Base-by-base conservation (phyloP, 2,888 invertebrate genomes). In the Ceriagrion tenellum region DNA sequence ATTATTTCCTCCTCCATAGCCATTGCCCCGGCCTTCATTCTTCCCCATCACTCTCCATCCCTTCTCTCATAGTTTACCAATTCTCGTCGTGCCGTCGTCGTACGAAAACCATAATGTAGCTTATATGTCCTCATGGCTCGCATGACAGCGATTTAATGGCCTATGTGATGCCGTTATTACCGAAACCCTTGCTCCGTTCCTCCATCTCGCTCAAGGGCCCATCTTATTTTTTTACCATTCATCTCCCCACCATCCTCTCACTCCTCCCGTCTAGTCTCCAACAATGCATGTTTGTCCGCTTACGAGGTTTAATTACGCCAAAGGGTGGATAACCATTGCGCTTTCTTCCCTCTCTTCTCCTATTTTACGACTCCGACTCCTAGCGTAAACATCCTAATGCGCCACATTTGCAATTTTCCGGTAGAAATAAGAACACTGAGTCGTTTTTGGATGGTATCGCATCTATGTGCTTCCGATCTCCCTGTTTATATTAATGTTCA, bases 131-230 rank as follows among this genome's bases (percentile, higher is more conserved):
- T 81, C 69, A 26, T 69, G 69, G 69, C 69, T 69, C 81, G 81
- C 81, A 35, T 81, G 81, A 81, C 81, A 35, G 81, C 81, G 81
- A 81, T 81, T 81, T 81, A 81, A 81, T 81, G 81, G 81, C 81
- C 81, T 81, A 81, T 81, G 81, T 35, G 81, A 81, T 81, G 81
- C 81, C 81, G 81, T 81, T 81, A 81, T 81, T 81, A 81, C 35
- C 81, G 35, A 81, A 81, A 4, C 81, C 16, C 81, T 81, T 81
- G 81, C 81, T 35, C 12, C 30, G 30, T 26, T 35, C 30, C 26
- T 26, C 35, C 18, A 30, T 81, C 35, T 81, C 81, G 30, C 35
- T 81, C 81, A 10, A 35, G 12, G 35, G 81, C 30, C n/a, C 81
- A 16, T 81, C 30, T 81, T 81, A 81, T 81, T 18, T 81, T 81